Evolutionary conservation across 2,113 vertebrate species (phyloP).

Genomic region (Nymphicus hollandicus): DNA sequence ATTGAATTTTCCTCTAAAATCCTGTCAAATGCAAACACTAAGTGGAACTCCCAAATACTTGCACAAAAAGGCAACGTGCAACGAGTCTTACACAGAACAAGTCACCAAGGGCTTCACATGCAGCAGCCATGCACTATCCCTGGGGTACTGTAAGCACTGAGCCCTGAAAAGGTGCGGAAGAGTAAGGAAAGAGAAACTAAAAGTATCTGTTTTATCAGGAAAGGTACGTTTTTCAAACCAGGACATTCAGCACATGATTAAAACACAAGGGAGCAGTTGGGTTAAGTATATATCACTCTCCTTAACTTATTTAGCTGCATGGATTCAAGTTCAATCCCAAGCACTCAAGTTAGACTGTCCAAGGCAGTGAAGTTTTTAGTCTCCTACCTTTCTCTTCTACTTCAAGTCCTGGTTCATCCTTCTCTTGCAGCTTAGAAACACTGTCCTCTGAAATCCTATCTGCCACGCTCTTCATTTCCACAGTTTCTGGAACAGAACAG

Average conservation of each 20-base stretch:
- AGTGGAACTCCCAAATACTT: not conserved
- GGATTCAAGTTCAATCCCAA: not conserved
- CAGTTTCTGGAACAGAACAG: not conserved
- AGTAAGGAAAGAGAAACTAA: not conserved
- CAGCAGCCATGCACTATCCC: not conserved
- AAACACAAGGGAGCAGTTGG: not conserved
- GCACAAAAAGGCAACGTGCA: not conserved
- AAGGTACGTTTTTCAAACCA: not conserved
- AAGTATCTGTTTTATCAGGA: not conserved
- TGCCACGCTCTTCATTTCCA: not conserved
- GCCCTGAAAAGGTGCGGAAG: not conserved
- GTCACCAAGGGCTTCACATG: not conserved
- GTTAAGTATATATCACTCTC: not conserved
- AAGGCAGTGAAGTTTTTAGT: not conserved
- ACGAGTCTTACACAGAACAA: not conserved
- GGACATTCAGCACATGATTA: not conserved
- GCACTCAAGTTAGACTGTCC: not conserved
- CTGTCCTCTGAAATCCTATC: not conserved
- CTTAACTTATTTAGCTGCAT: not conserved
- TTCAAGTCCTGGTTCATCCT: not conserved
- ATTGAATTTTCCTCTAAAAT: not conserved
- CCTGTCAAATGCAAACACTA: not conserved
- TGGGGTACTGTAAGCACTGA: not conserved
- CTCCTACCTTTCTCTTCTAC: slow-evolving; percentile 19
- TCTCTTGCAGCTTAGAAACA: not conserved